Conservation (phyloP, 2,888 invertebrate species). For the Drosophila anceps region DNA sequence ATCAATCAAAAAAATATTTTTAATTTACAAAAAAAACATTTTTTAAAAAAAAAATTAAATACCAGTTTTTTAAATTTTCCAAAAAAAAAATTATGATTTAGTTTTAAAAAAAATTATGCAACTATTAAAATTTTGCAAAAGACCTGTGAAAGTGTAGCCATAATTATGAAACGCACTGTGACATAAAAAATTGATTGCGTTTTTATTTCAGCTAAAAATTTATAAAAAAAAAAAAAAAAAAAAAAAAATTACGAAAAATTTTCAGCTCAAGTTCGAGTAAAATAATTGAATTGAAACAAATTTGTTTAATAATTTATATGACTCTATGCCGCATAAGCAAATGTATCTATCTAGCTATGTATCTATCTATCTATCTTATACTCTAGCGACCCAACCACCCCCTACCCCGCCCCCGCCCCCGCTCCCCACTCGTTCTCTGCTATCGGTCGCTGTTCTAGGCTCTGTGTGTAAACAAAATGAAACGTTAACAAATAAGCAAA, state of each 20-base stretch:
- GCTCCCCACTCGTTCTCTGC: neutral
- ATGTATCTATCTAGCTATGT: slow-evolving; percentile 27
- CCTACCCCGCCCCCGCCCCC: neutral
- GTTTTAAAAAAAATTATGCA: neutral
- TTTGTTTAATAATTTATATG: neutral
- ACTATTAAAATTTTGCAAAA: neutral
- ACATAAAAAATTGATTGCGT: neutral
- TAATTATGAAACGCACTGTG: neutral
- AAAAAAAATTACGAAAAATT: too few species aligned
- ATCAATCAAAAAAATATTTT: too few species aligned
- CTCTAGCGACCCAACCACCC: neutral
- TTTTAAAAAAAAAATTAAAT: neutral
- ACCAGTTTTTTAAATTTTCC: neutral
- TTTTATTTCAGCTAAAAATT: neutral
- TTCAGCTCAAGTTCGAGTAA: neutral
- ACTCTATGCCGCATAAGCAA: neutral
- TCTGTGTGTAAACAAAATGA: slow-evolving; percentile 40
- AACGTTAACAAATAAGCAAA: slow-evolving; percentile 30
- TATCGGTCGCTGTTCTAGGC: slow-evolving; percentile 3
- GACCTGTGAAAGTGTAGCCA: neutral
- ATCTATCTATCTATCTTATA: slow-evolving; percentile 10
- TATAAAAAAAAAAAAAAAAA: too few species aligned
- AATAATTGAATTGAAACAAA: neutral
- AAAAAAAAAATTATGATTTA: neutral
- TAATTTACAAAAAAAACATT: neutral